Percentiles rank a stretch among this genome's conserved stretches.
These are phyloP conservation scores for Danaus melanippus DNA, from an alignment of 1,140 invertebrate genomes.

Conservation along the genomic window DNA sequence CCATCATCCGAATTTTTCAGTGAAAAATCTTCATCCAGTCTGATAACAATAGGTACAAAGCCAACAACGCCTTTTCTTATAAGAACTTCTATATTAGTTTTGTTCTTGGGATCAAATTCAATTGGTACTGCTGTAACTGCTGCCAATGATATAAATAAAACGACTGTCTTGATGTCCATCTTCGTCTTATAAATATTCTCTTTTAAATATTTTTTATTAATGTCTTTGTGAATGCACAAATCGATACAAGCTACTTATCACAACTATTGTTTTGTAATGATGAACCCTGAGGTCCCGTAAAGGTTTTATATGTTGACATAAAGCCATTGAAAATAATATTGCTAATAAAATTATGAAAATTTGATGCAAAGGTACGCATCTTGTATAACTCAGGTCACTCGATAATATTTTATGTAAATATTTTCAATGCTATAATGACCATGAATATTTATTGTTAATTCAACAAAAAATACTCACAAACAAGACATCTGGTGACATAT, in stretches of 20 bases:
- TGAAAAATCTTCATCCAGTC: constrained; percentile 21
- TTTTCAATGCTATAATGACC: constrained; percentile 61
- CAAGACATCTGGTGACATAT: neutral
- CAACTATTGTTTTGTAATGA: constrained; percentile 20
- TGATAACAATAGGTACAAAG: constrained; percentile 34
- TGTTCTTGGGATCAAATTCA: constrained; percentile 27
- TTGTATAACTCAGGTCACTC: constrained; percentile 15
- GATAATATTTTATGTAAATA: constrained; percentile 44
- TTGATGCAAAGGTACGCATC: constrained; percentile 45
- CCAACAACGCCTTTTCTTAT: constrained; percentile 33
- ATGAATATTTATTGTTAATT: constrained; percentile 50
- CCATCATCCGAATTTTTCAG: constrained; percentile 23
- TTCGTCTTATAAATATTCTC: constrained; percentile 17
- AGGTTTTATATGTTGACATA: constrained; percentile 41
- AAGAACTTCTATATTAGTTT: constrained; percentile 28
- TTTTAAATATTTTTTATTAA: too few relatives aligned
- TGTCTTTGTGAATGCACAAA: too few relatives aligned
- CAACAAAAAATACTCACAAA: constrained; percentile 27
- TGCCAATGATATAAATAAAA: constrained; percentile 34
- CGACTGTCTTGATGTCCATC: constrained; percentile 39
- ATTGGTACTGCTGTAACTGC: constrained; percentile 28
- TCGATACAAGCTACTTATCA: constrained; percentile 14
- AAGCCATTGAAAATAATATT: constrained; percentile 33
- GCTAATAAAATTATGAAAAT: constrained; percentile 54
- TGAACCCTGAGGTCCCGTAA: constrained; percentile 19